Conservation (phyloP, 2,888 invertebrate species). For the Pseudococcus viburni region DNA sequence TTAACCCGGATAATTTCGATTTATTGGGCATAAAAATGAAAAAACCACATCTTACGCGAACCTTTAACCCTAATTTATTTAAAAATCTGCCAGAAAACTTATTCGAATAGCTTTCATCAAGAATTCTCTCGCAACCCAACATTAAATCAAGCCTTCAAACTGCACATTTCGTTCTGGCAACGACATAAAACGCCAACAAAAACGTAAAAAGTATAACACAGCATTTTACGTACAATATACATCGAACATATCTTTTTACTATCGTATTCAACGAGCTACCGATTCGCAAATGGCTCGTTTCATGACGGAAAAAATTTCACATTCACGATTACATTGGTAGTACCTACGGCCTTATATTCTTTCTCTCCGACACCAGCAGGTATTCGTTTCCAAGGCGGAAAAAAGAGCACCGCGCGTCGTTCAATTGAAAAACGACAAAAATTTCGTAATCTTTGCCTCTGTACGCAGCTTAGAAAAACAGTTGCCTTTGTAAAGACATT, state of each 20-base stretch:
- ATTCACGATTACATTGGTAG: background rate
- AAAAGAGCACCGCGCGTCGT: background rate
- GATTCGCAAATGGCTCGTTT: background rate
- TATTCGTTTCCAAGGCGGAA: background rate
- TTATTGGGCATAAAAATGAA: too few relatives aligned
- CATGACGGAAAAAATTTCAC: background rate
- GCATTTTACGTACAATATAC: too few relatives aligned
- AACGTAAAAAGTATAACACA: too few relatives aligned
- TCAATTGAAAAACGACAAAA: constrained; percentile 7
- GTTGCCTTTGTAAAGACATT: constrained; percentile 25
- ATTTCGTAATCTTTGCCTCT: background rate
- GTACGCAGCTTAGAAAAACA: background rate
- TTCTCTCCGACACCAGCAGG: background rate
- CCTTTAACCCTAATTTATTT: too few relatives aligned
- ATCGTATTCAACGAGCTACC: background rate
- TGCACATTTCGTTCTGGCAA: too few relatives aligned
- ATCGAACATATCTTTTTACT: background rate
- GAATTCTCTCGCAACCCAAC: too few relatives aligned
- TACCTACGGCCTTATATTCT: background rate
- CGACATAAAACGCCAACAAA: too few relatives aligned
- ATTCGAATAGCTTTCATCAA: too few relatives aligned
- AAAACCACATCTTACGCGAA: too few relatives aligned
- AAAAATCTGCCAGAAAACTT: too few relatives aligned
- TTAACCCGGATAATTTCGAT: too few relatives aligned
- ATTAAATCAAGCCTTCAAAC: too few relatives aligned